Base-by-base conservation (phyloP, 2,113 vertebrate species). In the Zosterops hypoxanthus region DNA sequence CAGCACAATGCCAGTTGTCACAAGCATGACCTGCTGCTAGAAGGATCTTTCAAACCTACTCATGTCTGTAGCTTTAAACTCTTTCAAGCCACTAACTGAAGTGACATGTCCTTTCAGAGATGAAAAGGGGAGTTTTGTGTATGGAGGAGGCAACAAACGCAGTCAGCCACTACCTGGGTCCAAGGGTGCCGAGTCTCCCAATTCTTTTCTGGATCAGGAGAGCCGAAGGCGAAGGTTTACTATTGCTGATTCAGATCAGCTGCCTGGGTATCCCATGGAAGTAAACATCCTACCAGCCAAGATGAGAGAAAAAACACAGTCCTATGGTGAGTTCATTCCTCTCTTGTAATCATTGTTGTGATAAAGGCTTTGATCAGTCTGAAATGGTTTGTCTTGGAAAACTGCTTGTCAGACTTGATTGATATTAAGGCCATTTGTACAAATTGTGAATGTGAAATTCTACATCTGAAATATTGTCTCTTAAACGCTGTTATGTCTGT, bases 181-280 rank as follows among this genome's bases (percentile, higher is more conserved):
- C 8, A 99, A 98, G 89, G 98, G 99, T 1, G 98, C 98, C 0
- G 99, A 99, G 96, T 99, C 99, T 55, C 99, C 99, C 2, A 99
- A 99, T 96, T 99, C 99, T 36, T 98, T 98, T 88, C 92, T 99
- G 96, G 99, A 99, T 94, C 97, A 98, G 26, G 98, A 99, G 65
- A 96, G 95, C 29, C 97, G 97, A 44, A 98, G 98, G 6, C 95
- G 98, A 63, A 98, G 98, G 59, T 98, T 98, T 79, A 98, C 98
- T 36, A 98, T 98, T 10, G 94, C 97, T 0, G 98, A 99, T 47
- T 98, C 98, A 0, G 97, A 98, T 88, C 97, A 97, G 71, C 60
- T 98, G 85, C 97, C 92, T 5, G 97, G 98, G 11, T 99, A 96
- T 77, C 97, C 98, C 1, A 28, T 97, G 20, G 98, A 98, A 77